Conservation (phyloP, 1,140 invertebrate genomes). For the Zaprionus taronus region DNA sequence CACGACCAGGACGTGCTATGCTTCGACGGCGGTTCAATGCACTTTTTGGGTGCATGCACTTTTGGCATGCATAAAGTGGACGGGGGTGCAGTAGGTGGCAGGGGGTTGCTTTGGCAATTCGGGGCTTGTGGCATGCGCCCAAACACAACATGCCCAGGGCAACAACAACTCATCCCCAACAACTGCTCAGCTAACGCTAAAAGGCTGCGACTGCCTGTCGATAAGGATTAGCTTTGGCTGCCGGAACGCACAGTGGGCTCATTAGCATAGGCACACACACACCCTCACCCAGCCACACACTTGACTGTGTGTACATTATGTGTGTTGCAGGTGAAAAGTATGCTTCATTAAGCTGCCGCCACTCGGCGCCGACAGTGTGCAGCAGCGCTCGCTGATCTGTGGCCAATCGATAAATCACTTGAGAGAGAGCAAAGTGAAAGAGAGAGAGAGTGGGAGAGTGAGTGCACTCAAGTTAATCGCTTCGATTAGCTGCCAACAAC, state of each 20-base stretch:
- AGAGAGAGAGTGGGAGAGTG: neutral
- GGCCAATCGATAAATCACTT: slow-evolving; percentile 37
- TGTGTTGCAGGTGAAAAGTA: slow-evolving; percentile 66
- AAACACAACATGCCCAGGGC: neutral
- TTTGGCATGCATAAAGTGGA: slow-evolving; percentile 9
- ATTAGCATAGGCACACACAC: slow-evolving; percentile 53
- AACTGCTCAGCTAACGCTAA: slow-evolving; percentile 55
- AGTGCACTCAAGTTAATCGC: slow-evolving; percentile 37
- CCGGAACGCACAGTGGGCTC: slow-evolving; percentile 46
- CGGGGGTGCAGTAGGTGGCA: neutral
- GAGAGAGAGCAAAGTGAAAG: neutral
- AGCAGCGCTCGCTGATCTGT: neutral
- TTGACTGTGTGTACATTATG: slow-evolving; percentile 2
- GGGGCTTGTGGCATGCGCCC: slow-evolving; percentile 13
- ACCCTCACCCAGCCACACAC: neutral
- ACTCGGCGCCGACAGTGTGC: slow-evolving; percentile 22
- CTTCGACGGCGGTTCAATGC: slow-evolving; percentile 54
- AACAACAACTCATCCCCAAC: slow-evolving; percentile 10
- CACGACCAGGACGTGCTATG: too few species aligned
- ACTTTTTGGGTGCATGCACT: slow-evolving; percentile 50
- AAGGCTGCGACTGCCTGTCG: slow-evolving; percentile 70
- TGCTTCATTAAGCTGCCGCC: slow-evolving; percentile 59
- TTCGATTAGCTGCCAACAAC: slow-evolving; percentile 42
- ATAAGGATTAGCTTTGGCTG: slow-evolving; percentile 51
- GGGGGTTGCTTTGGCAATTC: slow-evolving; percentile 1